phyloP scores from a whole-genome alignment of 2,797 vertebrate species.

The Sebastes minor region DNA sequence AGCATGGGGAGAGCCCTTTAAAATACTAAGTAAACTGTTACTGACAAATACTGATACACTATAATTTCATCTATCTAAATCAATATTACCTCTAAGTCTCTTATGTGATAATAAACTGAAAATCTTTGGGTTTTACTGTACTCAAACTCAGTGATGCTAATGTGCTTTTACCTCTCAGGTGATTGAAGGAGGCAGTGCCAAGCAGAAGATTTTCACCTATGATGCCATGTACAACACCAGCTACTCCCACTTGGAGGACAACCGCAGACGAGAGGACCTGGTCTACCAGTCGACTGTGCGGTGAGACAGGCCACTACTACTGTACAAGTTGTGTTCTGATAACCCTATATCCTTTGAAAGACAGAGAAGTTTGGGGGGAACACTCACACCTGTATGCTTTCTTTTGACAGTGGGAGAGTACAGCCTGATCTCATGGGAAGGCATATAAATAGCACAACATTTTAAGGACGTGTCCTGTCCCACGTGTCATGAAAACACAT shows the following conservation, averaged over 20 bases:
- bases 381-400: background rate
- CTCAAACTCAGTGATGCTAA: background rate
- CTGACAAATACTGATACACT: background rate
- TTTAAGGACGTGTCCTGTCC: too few species aligned
- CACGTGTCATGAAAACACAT: too few species aligned
- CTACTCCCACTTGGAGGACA: slow-evolving; percentile 90
- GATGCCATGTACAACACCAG: slow-evolving; percentile 95
- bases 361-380: background rate
- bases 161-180: slow-evolving; percentile 75
- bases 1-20: background rate
- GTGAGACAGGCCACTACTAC: slow-evolving; percentile 69
- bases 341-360: background rate
- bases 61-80: background rate
- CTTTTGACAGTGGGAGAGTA: background rate
- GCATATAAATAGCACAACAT: too few species aligned
- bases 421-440: too few species aligned
- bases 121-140: fast-evolving
- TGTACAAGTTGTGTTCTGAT: background rate
- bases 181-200: slow-evolving; percentile 88
- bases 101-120: background rate
- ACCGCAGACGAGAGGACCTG: slow-evolving; percentile 86
- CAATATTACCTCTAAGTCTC: background rate
- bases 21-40: background rate
- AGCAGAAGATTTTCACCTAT: slow-evolving; percentile 95
- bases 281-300: slow-evolving; percentile 94